Evolutionary conservation across 2,113 vertebrate genomes (phyloP).

Genomic region (Hydrochoerus hydrochaeris): DNA sequence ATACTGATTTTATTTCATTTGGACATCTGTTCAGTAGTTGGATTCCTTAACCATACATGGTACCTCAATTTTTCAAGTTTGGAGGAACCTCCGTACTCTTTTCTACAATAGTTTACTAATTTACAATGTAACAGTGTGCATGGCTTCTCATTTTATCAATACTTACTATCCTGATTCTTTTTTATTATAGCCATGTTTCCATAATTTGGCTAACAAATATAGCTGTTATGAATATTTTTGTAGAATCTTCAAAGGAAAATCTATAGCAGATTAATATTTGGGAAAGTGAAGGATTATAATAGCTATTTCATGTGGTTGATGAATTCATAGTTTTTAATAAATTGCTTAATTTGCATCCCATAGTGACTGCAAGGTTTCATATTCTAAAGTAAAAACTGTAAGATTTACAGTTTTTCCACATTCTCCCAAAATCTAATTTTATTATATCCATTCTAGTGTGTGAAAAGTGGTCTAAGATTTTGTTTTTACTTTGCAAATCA

Average conservation of each 20-base stretch:
- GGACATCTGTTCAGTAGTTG: neutral
- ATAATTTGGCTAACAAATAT: neutral
- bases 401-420: neutral
- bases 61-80: too few relatives aligned
- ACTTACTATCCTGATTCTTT: too few relatives aligned
- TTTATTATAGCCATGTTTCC: too few relatives aligned
- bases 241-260: neutral
- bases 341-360: neutral
- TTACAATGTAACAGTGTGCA: too few relatives aligned
- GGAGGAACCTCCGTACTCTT: too few relatives aligned
- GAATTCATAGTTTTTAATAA: neutral
- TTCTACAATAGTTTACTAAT: too few relatives aligned
- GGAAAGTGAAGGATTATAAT: neutral
- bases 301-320: neutral
- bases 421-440: neutral
- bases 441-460: neutral
- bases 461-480: neutral
- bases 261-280: neutral
- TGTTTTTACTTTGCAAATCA: neutral
- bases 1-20: neutral
- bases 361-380: neutral
- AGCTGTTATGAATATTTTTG: neutral
- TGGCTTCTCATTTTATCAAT: too few relatives aligned
- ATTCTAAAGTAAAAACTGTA: neutral
- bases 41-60: too few relatives aligned